Conservation (phyloP, 30 jellyfish, hydroid and myxozoan genomes). For the Haliclystus octoradiatus region DNA sequence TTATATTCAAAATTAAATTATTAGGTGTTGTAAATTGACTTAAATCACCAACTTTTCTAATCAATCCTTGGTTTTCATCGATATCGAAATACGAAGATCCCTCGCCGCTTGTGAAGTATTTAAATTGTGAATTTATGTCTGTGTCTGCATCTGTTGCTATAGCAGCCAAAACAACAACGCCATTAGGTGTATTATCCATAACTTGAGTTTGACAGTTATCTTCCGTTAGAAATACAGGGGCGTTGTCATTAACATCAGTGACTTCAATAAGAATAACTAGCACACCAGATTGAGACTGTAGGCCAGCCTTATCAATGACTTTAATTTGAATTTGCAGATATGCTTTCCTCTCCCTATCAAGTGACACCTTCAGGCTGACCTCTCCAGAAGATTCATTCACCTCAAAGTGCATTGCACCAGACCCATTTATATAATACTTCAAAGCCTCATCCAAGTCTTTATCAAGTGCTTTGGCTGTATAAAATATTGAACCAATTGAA, state of each 20-base stretch:
- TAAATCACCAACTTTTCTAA: neutral
- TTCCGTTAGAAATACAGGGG: conserved; percentile 37
- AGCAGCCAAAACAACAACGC: conserved; percentile 8
- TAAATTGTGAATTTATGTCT: neutral
- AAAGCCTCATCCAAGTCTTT: neutral
- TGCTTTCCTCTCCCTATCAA: conserved; percentile 37
- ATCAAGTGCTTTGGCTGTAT: conserved; percentile 8
- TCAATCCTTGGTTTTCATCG: neutral
- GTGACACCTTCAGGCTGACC: neutral
- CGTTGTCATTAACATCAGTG: conserved; percentile 68
- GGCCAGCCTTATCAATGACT: conserved; percentile 29
- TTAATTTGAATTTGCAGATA: conserved; percentile 9
- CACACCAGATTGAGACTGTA: conserved; percentile 19
- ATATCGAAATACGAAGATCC: neutral
- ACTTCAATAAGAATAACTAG: conserved; percentile 12
- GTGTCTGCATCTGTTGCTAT: neutral
- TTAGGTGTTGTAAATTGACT: neutral
- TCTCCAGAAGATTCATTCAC: conserved; percentile 26
- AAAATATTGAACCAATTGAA: conserved; percentile 15
- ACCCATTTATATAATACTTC: conserved; percentile 3
- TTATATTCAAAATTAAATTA: too few relatives aligned
- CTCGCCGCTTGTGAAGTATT: neutral
- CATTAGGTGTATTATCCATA: conserved; percentile 24
- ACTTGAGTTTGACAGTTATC: conserved; percentile 28
- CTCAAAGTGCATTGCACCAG: neutral